Base-by-base conservation (phyloP, 2,797 vertebrate species). In the Lagocephalus sceleratus region DNA sequence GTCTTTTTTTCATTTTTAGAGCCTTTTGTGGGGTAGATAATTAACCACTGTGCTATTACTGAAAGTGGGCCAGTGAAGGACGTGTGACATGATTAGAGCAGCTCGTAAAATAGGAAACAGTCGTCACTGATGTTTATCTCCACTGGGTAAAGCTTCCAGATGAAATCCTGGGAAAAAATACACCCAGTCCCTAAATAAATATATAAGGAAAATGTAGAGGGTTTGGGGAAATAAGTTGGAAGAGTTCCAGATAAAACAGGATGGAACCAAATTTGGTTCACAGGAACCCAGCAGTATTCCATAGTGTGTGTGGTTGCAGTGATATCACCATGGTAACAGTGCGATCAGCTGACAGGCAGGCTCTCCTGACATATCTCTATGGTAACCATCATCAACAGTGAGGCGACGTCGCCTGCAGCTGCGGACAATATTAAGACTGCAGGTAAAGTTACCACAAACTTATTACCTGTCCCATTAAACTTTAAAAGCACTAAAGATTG, bases 361-460 rank as follows among this genome's bases (percentile, higher is more conserved):
- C 43, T 41, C 47, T 49, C 42, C 25, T 49, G 20, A 23, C 17
- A 2, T 1, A 2, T 87, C 75, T 58, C 84, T 75, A 76, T 80
- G 72, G 86, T 57, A 85, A 90, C 85, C 48, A 15, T 21, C 39
- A 47, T 74, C 79, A 84, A 88, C 85, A 86, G 60, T 50, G 63
- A 53, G 64, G 48, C 1, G 12, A 40, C 42, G 47, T 49, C 32
- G 45, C 63, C 62, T 57, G 64, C 60, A 56, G 71, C 67, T 53
- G 54, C 20, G 55, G 20, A 41, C 41, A 25, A 29, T 48, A 35
- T 39, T 47, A 11, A 70, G 57, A 23, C 38, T 61, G 46, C 19
- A 68, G 75, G 70, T 76, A 81, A 69, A 5, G 26, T 50, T 26
- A 20, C 41, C 21, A 15, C 22, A 52, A 7, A 9, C 1, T 40